A percentile compares a stretch with the other conserved stretches of the same genome.
Conservation (phyloP, 2,888 invertebrate genomes). For the Zygothrica quintamaculata region DNA sequence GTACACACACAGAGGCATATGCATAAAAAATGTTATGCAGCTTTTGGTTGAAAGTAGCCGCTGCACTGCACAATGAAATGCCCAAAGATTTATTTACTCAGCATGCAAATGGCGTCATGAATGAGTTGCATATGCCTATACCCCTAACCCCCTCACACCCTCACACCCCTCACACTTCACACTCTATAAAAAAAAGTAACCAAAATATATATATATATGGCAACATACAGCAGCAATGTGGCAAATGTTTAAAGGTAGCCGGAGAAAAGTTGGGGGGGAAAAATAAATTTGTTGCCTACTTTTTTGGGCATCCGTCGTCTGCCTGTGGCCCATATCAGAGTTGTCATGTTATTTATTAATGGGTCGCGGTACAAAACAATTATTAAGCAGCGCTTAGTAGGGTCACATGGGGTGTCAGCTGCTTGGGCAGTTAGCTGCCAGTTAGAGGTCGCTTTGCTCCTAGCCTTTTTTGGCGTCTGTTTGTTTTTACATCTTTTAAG, state of each 20-base stretch:
- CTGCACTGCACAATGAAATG: conserved; percentile 30
- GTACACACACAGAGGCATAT: conserved; percentile 6
- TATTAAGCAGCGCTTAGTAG: conserved; percentile 52
- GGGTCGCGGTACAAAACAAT: conserved; percentile 46
- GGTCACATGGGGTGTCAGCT: neutral
- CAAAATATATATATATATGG: neutral
- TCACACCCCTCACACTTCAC: no score
- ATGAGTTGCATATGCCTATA: conserved; percentile 66
- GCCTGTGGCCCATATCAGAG: conserved; percentile 14
- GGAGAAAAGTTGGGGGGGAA: neutral
- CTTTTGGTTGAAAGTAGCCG: conserved; percentile 38
- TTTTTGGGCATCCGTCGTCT: conserved; percentile 19
- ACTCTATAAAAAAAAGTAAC: neutral
- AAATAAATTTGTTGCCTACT: conserved; percentile 24
- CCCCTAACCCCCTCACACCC: no score
- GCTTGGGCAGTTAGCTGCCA: neutral
- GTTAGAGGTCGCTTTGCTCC: conserved; percentile 1
- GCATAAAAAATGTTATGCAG: conserved; percentile 33
- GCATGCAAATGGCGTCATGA: conserved; percentile 71
- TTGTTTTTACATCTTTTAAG: conserved; percentile 10
- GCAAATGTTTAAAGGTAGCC: no score
- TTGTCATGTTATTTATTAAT: conserved; percentile 54
- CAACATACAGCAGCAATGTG: conserved; percentile 2
- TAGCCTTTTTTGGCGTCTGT: neutral
- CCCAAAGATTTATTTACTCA: conserved; percentile 65